Evolutionary conservation across 2,888 invertebrate species (phyloP).

Genomic region (Mythimna pallens): DNA sequence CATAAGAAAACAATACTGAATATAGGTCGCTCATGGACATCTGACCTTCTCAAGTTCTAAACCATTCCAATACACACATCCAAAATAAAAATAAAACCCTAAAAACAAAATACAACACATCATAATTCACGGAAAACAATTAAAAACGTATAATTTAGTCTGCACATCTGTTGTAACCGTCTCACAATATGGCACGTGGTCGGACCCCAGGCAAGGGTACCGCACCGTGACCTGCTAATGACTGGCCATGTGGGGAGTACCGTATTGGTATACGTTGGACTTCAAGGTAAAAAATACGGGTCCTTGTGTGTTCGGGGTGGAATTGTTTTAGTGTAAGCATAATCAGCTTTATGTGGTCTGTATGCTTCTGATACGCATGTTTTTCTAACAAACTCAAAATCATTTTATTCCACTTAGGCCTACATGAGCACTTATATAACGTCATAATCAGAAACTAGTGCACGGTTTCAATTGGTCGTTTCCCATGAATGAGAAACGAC

Average conservation of each 20-base stretch:
- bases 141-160: conserved; percentile 71
- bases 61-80: conserved; percentile 17
- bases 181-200: conserved; percentile 78
- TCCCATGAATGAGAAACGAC: too few species aligned
- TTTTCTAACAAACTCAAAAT: too few species aligned
- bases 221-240: conserved; percentile 63
- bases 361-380: too few species aligned
- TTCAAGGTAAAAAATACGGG: conserved; percentile 45
- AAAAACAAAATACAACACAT: conserved; percentile 72
- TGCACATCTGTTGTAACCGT: conserved; percentile 77
- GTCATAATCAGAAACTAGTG: too few species aligned
- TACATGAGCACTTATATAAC: too few species aligned
- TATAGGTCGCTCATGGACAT: too few species aligned
- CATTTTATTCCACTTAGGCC: too few species aligned
- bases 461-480: too few species aligned
- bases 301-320: not conserved
- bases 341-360: too few species aligned
- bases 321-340: conserved; percentile 1
- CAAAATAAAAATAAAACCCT: conserved; percentile 46
- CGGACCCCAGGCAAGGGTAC: conserved; percentile 56
- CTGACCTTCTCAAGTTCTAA: not conserved
- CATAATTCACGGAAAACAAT: conserved; percentile 78
- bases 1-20: too few species aligned
- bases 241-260: conserved; percentile 64
- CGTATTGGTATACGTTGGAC: conserved; percentile 43